Evolutionary conservation across 2,888 invertebrate species (phyloP).

Genomic region (Pheosia tremula): DNA sequence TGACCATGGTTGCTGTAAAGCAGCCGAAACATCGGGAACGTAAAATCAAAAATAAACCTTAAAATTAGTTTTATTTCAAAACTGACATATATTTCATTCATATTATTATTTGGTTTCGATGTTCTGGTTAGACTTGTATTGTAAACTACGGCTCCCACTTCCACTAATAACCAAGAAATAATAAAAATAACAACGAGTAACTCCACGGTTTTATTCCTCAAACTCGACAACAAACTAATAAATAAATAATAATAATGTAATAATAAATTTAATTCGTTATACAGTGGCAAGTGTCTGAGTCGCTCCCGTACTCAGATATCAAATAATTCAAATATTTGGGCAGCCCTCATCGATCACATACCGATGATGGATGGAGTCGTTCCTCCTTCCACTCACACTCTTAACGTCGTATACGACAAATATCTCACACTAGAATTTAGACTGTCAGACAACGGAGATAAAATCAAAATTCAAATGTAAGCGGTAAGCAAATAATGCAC

Average conservation of each 20-base stretch:
- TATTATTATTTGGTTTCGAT: background rate
- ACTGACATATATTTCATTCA: background rate
- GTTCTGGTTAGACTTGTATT: too few species aligned
- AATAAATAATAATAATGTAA: slow-evolving; percentile 18
- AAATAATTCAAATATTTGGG: slow-evolving; percentile 82
- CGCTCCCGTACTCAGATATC: slow-evolving; percentile 57
- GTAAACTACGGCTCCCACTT: background rate
- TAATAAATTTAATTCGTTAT: slow-evolving; percentile 34
- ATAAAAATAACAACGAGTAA: too few species aligned
- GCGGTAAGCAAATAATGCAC: slow-evolving; percentile 25
- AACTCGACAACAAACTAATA: background rate
- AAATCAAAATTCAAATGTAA: slow-evolving; percentile 21
- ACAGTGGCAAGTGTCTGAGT: slow-evolving; percentile 56
- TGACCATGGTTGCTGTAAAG: too few species aligned
- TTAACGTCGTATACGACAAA: slow-evolving; percentile 36
- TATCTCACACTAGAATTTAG: slow-evolving; percentile 1
- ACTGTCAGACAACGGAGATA: background rate
- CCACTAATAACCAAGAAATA: background rate
- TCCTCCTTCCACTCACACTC: slow-evolving; percentile 31
- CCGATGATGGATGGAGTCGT: slow-evolving; percentile 76
- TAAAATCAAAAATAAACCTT: too few species aligned
- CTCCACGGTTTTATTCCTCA: background rate
- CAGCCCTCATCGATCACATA: slow-evolving; percentile 79
- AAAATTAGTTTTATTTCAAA: too few species aligned
- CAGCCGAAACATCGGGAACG: too few species aligned